Evolutionary conservation across 2,888 invertebrate species (phyloP).

Genomic region (Zonitis immaculata): DNA sequence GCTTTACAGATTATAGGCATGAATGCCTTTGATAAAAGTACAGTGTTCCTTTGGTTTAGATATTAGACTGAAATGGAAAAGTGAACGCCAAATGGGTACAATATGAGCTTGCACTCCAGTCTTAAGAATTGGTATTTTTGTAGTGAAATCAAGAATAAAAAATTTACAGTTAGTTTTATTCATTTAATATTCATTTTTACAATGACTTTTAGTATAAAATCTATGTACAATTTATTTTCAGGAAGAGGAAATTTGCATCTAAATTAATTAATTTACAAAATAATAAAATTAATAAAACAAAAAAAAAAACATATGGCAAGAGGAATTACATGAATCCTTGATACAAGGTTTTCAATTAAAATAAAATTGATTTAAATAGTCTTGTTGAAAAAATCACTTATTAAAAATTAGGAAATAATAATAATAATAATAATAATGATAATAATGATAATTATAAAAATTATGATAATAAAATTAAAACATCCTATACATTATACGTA

Average conservation of each 20-base stretch:
- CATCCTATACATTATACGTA: conserved; percentile 73
- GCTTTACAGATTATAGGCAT: no score
- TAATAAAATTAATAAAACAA: conserved; percentile 31
- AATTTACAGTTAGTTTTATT: conserved; percentile 31
- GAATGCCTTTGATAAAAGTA: no score
- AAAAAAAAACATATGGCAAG: conserved; percentile 44
- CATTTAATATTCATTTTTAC: conserved; percentile 33
- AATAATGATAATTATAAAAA: no score
- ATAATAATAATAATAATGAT: no score
- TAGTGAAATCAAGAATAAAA: neutral
- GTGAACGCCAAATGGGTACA: no score
- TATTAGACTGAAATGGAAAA: no score
- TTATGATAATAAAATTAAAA: neutral
- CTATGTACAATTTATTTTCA: conserved; percentile 36
- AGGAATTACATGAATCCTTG: conserved; percentile 41
- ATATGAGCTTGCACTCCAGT: no score
- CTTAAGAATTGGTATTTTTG: neutral
- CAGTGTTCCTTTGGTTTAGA: no score
- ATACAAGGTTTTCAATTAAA: conserved; percentile 40
- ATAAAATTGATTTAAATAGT: conserved; percentile 24
- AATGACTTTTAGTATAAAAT: conserved; percentile 38
- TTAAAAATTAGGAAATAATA: neutral
- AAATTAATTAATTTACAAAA: no score
- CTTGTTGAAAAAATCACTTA: conserved; percentile 6
- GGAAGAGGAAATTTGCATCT: conserved; percentile 22